These are phyloP conservation scores for Alosa sapidissima DNA, from an alignment of 2,797 vertebrate species.

Conservation along the genomic window DNA sequence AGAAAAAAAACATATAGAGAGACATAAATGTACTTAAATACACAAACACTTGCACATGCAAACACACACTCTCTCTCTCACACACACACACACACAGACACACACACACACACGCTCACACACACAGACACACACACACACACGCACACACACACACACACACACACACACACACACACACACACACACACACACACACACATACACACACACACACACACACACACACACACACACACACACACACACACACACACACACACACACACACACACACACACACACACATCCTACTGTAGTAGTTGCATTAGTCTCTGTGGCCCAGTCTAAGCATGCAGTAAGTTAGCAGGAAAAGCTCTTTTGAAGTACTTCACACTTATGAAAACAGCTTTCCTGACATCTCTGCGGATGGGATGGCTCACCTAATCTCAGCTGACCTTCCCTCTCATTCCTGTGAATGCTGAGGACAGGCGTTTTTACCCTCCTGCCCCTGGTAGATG, in stretches of 20 bases:
- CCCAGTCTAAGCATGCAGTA: conserved; percentile 31
- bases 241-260: conserved; percentile 31
- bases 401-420: conserved; percentile 32
- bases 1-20: too few species aligned
- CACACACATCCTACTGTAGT: conserved; percentile 3
- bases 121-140: conserved; percentile 13
- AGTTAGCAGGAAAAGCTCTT: conserved; percentile 41
- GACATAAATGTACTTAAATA: too few species aligned
- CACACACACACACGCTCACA: conserved; percentile 11
- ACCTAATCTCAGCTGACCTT: conserved; percentile 27
- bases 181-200: conserved; percentile 25
- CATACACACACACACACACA: conserved; percentile 28
- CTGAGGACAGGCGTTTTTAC: not conserved
- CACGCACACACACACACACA: not conserved
- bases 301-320: conserved; percentile 19
- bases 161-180: conserved; percentile 25
- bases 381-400: conserved; percentile 46
- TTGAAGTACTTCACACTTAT: conserved; percentile 34
- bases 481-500: not conserved
- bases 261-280: conserved; percentile 28
- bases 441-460: not conserved
- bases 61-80: too few species aligned
- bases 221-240: conserved; percentile 28
- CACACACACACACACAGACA: not conserved
- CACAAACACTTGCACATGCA: too few species aligned